These are phyloP conservation scores for Tinea semifulvella DNA, from an alignment of 2,888 invertebrate species.

Conservation along the genomic window DNA sequence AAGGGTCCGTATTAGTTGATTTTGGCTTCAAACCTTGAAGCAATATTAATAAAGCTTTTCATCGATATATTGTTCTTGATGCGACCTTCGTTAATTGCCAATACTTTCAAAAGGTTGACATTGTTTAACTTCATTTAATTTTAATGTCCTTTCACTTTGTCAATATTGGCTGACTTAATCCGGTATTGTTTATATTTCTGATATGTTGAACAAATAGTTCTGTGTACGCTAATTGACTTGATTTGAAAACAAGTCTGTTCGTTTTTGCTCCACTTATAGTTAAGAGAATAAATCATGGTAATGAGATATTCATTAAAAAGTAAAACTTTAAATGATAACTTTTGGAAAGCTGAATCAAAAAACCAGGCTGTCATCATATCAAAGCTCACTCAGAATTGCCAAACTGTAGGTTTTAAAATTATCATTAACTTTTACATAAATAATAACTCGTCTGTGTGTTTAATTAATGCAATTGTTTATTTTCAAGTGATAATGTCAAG, in stretches of 20 bases:
- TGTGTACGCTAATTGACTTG: slow-evolving; percentile 8
- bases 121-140: neutral
- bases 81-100: slow-evolving; percentile 37
- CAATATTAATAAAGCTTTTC: slow-evolving; percentile 15
- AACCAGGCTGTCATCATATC: too few species aligned
- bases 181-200: slow-evolving; percentile 4
- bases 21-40: slow-evolving; percentile 15
- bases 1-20: slow-evolving; percentile 26
- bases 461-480: too few species aligned
- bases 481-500: too few species aligned
- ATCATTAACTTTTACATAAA: too few species aligned
- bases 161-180: neutral
- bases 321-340: too few species aligned
- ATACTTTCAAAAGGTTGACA: slow-evolving; percentile 33
- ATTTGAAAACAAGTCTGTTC: slow-evolving; percentile 1
- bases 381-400: too few species aligned
- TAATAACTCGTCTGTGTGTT: too few species aligned
- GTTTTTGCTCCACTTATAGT: slow-evolving; percentile 10
- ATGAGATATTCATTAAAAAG: too few species aligned
- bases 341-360: too few species aligned
- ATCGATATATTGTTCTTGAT: slow-evolving; percentile 18
- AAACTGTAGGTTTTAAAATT: too few species aligned
- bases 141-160: slow-evolving; percentile 11
- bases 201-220: slow-evolving; percentile 5
- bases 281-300: too few species aligned